Conservation (phyloP, 1,140 invertebrate genomes). For the Ylistrum balloti region DNA sequence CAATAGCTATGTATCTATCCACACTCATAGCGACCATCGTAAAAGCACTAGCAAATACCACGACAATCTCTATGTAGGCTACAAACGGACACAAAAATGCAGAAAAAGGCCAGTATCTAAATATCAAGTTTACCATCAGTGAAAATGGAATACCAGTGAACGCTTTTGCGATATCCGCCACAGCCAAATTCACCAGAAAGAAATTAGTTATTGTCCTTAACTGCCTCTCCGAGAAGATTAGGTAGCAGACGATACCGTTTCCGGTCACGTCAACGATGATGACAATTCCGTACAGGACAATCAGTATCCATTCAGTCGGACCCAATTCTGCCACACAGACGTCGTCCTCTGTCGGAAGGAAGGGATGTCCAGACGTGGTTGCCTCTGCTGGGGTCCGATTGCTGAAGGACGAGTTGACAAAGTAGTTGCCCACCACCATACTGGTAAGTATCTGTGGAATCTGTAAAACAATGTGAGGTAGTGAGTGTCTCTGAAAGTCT, state of each 20-base stretch:
- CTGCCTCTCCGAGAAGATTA: constrained; percentile 85
- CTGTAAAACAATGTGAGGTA: neutral
- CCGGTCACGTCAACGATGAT: constrained; percentile 56
- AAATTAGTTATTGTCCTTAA: constrained; percentile 98
- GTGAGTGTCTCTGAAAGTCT: neutral
- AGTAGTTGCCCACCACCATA: neutral
- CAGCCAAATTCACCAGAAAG: constrained; percentile 96
- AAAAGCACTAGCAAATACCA: constrained; percentile 96
- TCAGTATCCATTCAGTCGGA: constrained; percentile 45
- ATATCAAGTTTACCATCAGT: constrained; percentile 89
- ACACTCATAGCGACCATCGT: constrained; percentile 97
- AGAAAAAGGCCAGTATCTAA: constrained; percentile 95
- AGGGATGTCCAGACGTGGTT: neutral
- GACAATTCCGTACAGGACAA: constrained; percentile 55
- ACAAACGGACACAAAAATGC: constrained; percentile 92
- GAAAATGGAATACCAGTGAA: constrained; percentile 56
- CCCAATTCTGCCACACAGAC: constrained; percentile 48
- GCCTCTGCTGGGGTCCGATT: neutral
- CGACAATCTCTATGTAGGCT: constrained; percentile 94
- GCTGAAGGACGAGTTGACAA: constrained; percentile 11
- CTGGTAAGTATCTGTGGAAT: neutral
- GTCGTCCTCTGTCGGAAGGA: neutral
- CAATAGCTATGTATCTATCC: constrained; percentile 97
- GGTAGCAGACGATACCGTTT: constrained; percentile 55
- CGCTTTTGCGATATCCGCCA: constrained; percentile 88